phyloP scores from a whole-genome alignment of 1,140 invertebrate species.

The Philaenus spumarius region DNA sequence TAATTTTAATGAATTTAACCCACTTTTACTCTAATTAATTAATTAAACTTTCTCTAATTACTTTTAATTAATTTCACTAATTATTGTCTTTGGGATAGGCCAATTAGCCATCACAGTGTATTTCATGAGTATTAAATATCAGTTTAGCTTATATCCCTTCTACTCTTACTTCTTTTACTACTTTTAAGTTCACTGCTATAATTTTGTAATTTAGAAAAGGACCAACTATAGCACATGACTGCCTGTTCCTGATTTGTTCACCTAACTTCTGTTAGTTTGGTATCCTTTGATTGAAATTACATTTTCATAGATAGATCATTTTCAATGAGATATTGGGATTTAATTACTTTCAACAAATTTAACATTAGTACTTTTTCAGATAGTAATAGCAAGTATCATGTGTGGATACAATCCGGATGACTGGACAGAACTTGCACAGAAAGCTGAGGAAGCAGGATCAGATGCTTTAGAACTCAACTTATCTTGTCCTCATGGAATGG shows the following conservation, averaged over 20 bases:
- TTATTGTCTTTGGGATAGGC: too few species aligned
- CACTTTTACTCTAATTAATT: too few species aligned
- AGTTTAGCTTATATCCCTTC: too few species aligned
- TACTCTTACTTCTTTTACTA: too few species aligned
- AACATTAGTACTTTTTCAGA: conserved; percentile 43
- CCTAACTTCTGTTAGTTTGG: background rate
- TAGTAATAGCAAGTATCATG: conserved; percentile 97
- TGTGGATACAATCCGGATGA: conserved; percentile 81
- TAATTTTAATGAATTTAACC: too few species aligned
- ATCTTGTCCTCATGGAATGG: conserved; percentile 98
- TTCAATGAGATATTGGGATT: too few species aligned
- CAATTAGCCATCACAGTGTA: too few species aligned
- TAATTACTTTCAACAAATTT: too few species aligned
- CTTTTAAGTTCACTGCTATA: background rate
- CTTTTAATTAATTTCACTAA: too few species aligned
- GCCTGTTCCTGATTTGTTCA: background rate
- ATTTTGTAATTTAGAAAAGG: background rate
- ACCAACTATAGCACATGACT: background rate
- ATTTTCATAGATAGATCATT: too few species aligned
- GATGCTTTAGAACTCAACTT: conserved; percentile 95
- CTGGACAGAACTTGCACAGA: conserved; percentile 76
- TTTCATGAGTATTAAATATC: too few species aligned
- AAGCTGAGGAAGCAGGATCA: conserved; percentile 77
- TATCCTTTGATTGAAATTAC: background rate
- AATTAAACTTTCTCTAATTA: too few species aligned